These are phyloP conservation scores for Didymodactylos carnosus DNA, from an alignment of 2,888 invertebrate genomes.

Conservation along the genomic window DNA sequence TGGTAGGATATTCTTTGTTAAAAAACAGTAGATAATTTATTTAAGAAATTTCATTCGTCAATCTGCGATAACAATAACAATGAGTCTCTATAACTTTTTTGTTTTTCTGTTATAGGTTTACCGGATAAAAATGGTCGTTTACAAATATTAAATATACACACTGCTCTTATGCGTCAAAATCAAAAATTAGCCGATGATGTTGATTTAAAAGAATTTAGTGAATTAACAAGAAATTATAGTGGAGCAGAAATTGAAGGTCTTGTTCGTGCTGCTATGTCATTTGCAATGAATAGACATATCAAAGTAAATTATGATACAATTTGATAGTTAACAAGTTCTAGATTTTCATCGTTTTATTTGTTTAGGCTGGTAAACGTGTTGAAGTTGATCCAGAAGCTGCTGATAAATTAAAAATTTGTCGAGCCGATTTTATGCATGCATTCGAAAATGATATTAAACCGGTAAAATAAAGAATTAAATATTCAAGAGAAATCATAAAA, in stretches of 20 bases:
- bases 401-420: slow-evolving; percentile 62
- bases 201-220: slow-evolving; percentile 55
- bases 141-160: slow-evolving; percentile 90
- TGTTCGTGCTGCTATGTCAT: slow-evolving; percentile 78
- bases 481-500: not conserved
- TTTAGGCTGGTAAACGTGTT: slow-evolving; percentile 37
- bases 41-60: too few species aligned
- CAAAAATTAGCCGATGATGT: slow-evolving; percentile 76
- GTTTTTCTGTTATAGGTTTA: slow-evolving; percentile 42
- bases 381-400: slow-evolving; percentile 80
- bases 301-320: not conserved
- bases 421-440: slow-evolving; percentile 68
- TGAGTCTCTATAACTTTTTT: too few species aligned
- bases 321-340: too few species aligned
- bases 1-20: too few species aligned
- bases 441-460: slow-evolving; percentile 77
- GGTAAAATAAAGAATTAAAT: not conserved
- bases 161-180: slow-evolving; percentile 67
- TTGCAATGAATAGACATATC: slow-evolving; percentile 81
- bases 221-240: slow-evolving; percentile 71
- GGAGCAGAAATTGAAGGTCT: slow-evolving; percentile 86
- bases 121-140: slow-evolving; percentile 78
- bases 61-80: too few species aligned
- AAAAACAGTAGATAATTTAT: too few species aligned
- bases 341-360: not conserved